Percentiles rank a stretch among this genome's conserved stretches.
These are phyloP conservation scores for Channallabes apus DNA, from an alignment of 2,797 vertebrate species.

Conservation along the genomic window DNA sequence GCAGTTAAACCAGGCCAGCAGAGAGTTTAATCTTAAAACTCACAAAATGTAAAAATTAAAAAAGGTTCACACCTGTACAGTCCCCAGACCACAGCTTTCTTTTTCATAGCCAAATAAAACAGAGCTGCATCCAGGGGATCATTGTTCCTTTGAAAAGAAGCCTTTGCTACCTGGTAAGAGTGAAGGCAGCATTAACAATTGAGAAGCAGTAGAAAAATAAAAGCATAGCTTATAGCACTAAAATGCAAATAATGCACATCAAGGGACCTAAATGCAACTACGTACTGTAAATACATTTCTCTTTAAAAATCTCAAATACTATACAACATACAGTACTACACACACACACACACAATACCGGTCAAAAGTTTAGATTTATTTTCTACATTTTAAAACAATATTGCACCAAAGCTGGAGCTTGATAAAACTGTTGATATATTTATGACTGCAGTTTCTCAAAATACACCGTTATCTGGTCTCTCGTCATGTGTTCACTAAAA, in stretches of 20 bases:
- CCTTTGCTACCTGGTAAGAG: constrained; percentile 88
- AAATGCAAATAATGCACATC: neutral
- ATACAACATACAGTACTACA: too few species aligned
- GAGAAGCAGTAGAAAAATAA: neutral
- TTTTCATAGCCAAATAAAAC: constrained; percentile 96
- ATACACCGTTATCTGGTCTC: too few species aligned
- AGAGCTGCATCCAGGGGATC: constrained; percentile 96
- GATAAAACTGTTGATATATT: too few species aligned
- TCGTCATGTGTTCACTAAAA: too few species aligned
- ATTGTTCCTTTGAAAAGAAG: constrained; percentile 89
- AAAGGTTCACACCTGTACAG: constrained; percentile 84
- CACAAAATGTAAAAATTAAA: neutral
- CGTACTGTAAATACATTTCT: neutral
- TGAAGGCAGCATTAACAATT: neutral
- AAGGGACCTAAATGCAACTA: neutral
- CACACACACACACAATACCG: too few species aligned
- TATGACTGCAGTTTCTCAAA: too few species aligned
- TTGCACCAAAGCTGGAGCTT: too few species aligned
- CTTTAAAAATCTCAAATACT: neutral
- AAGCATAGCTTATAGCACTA: neutral
- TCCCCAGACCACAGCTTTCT: constrained; percentile 98
- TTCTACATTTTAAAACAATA: too few species aligned
- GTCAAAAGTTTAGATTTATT: too few species aligned
- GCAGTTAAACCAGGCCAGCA: neutral
- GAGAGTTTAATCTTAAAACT: neutral